phyloP scores from a whole-genome alignment of 1,140 invertebrate genomes.

The Onthophagus taurus region DNA sequence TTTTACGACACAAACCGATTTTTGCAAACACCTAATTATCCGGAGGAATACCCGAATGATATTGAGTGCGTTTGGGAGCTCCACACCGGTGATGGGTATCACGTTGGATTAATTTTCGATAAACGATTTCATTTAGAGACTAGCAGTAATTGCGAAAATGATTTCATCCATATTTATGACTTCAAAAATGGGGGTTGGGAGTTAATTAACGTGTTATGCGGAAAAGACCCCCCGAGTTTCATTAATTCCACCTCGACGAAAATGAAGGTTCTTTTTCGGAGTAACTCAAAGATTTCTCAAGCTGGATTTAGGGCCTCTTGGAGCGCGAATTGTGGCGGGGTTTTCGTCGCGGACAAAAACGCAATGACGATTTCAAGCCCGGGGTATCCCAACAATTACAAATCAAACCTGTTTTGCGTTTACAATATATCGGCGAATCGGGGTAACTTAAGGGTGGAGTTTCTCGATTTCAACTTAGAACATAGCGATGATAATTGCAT shows the following conservation, averaged over 20 bases:
- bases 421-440: conserved; percentile 49
- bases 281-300: conserved; percentile 51
- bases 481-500: conserved; percentile 21
- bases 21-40: conserved; percentile 49
- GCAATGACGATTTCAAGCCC: conserved; percentile 58
- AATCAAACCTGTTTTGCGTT: conserved; percentile 51
- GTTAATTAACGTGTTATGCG: conserved; percentile 57
- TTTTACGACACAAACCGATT: conserved; percentile 37
- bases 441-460: conserved; percentile 42
- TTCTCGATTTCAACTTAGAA: conserved; percentile 45
- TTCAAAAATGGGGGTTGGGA: conserved; percentile 41
- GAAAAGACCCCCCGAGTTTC: conserved; percentile 49
- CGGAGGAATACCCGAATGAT: conserved; percentile 56
- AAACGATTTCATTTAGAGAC: conserved; percentile 68
- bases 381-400: conserved; percentile 57
- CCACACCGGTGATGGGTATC: conserved; percentile 51
- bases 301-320: conserved; percentile 61
- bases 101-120: conserved; percentile 57
- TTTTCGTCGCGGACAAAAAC: conserved; percentile 44
- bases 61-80: conserved; percentile 74
- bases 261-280: conserved; percentile 62
- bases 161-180: conserved; percentile 58
- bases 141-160: conserved; percentile 61
- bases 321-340: conserved; percentile 60
- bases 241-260: conserved; percentile 53